Conservation (phyloP, 2,888 invertebrate genomes). For the Siphonodentalium dalli region DNA sequence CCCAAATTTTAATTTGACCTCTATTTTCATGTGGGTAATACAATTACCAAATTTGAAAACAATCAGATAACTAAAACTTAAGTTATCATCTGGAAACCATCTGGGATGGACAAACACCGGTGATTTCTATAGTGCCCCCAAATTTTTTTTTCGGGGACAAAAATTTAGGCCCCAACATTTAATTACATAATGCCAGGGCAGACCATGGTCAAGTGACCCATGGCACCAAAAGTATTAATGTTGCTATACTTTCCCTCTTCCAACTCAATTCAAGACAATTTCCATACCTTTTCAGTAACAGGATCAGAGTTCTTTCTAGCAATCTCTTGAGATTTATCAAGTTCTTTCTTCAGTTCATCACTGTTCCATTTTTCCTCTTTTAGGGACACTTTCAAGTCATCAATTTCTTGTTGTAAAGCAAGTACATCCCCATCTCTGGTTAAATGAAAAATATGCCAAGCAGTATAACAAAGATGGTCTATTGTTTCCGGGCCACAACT, state of each 20-base stretch:
- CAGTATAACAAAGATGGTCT: too few relatives aligned
- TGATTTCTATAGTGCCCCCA: too few relatives aligned
- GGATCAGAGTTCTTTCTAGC: slow-evolving; percentile 19
- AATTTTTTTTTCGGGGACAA: too few relatives aligned
- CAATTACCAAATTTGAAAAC: too few relatives aligned
- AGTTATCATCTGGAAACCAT: too few relatives aligned
- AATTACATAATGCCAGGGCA: not conserved
- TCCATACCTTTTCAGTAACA: slow-evolving; percentile 33
- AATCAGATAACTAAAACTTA: too few relatives aligned
- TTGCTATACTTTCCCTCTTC: not conserved
- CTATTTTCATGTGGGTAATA: too few relatives aligned
- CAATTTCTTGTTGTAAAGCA: slow-evolving; percentile 61
- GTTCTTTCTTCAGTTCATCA: slow-evolving; percentile 64
- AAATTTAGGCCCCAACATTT: too few relatives aligned
- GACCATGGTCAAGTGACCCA: not conserved
- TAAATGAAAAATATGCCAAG: not conserved
- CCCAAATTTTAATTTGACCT: too few relatives aligned
- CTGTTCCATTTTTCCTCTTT: slow-evolving; percentile 64
- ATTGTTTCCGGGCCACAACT: too few relatives aligned
- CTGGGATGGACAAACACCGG: too few relatives aligned
- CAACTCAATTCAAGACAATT: not conserved
- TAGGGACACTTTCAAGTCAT: slow-evolving; percentile 58
- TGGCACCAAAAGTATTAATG: not conserved
- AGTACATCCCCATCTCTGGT: slow-evolving; percentile 58
- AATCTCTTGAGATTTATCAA: slow-evolving; percentile 43